Conservation (phyloP, 2,888 invertebrate species). For the Ctena decussata region DNA sequence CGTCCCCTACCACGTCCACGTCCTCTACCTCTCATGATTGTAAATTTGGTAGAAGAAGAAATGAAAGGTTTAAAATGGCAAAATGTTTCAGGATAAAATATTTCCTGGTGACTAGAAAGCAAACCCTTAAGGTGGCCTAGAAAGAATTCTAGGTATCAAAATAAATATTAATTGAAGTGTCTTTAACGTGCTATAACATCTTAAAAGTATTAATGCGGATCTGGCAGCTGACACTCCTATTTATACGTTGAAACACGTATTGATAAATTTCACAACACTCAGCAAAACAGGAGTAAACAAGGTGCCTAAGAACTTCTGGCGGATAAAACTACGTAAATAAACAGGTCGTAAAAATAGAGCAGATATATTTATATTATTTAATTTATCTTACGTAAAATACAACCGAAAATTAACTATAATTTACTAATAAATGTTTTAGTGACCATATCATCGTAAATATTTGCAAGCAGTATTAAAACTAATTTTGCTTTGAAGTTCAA, state of each 20-base stretch:
- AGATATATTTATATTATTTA: too few species aligned
- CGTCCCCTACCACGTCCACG: conserved; percentile 15
- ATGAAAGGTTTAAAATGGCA: neutral
- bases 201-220: neutral
- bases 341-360: neutral
- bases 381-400: too few species aligned
- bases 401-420: too few species aligned
- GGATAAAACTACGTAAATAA: neutral
- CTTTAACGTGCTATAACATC: neutral
- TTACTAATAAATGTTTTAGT: too few species aligned
- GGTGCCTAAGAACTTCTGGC: neutral
- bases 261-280: neutral
- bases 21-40: conserved; percentile 26
- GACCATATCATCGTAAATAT: too few species aligned
- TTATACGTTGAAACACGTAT: neutral
- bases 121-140: neutral
- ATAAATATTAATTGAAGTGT: neutral
- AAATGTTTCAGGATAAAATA: too few species aligned
- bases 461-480: too few species aligned
- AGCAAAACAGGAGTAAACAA: neutral
- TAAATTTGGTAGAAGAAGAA: neutral
- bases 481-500: too few species aligned
- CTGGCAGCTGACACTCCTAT: neutral
- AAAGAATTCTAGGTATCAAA: conserved; percentile 6
- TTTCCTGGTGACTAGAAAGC: neutral